These are phyloP conservation scores for Danio rerio DNA, from an alignment of 2,113 vertebrate genomes.

Conservation along the genomic window DNA sequence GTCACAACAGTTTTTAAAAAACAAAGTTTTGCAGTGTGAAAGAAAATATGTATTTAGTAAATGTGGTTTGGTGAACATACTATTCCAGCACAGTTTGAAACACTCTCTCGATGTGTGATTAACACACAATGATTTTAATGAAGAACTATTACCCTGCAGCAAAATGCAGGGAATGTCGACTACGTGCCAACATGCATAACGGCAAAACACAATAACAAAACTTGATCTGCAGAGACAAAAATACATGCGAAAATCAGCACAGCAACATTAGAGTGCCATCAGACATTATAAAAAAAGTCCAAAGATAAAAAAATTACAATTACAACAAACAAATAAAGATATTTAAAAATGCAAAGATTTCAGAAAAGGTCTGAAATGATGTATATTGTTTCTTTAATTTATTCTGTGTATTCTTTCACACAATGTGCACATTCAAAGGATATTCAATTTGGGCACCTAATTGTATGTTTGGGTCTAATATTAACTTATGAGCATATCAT, in stretches of 20 bases:
- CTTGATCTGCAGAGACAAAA: neutral
- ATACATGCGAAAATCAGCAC: neutral
- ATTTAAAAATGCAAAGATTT: neutral
- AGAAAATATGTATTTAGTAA: neutral
- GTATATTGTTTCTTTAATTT: neutral
- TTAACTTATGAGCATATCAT: no score
- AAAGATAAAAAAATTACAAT: no score
- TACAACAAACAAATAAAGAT: no score
- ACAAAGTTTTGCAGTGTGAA: neutral
- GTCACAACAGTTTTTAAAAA: no score
- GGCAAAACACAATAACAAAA: neutral
- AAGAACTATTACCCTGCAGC: neutral
- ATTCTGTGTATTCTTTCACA: neutral
- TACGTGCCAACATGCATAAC: neutral
- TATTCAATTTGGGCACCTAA: neutral
- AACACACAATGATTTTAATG: neutral
- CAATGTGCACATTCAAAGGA: neutral
- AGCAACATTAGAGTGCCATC: neutral
- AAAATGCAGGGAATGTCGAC: neutral
- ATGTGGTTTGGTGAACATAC: neutral
- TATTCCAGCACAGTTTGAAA: conserved; percentile 13
- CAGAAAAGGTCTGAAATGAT: neutral
- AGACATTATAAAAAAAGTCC: no score
- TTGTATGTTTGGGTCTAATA: no score
- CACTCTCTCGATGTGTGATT: neutral